Conservation (phyloP, 2,113 vertebrate species). For the Sinocyclocheilus anshuiensis region DNA sequence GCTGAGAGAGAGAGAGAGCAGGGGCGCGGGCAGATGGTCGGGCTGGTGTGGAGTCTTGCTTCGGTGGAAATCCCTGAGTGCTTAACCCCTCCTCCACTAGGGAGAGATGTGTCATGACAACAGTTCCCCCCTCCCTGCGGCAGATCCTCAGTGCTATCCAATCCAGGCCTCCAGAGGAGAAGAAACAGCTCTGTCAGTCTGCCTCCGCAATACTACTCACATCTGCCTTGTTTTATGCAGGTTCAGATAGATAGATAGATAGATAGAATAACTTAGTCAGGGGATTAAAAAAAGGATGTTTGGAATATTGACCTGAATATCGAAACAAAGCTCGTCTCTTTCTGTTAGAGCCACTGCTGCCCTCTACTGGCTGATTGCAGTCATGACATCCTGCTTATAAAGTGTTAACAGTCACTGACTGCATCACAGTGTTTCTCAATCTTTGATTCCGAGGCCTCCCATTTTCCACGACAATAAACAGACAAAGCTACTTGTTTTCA, state of each 20-base stretch:
- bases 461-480: neutral
- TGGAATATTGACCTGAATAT: conserved; percentile 17
- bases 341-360: conserved; percentile 9
- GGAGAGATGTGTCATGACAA: conserved; percentile 55
- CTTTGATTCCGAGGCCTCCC: neutral
- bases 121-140: conserved; percentile 27
- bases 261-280: neutral
- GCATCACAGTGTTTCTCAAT: neutral
- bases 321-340: neutral
- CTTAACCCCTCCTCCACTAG: conserved; percentile 59
- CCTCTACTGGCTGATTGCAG: conserved; percentile 32
- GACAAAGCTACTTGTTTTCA: no score
- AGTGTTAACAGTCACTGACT: neutral
- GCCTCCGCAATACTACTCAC: neutral
- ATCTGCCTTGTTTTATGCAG: neutral
- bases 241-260: neutral
- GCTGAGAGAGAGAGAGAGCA: conserved; percentile 4
- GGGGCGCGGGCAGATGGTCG: conserved; percentile 53
- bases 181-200: conserved; percentile 23
- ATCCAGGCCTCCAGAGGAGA: conserved; percentile 17
- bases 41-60: conserved; percentile 55
- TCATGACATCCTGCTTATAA: neutral
- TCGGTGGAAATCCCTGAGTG: conserved; percentile 56
- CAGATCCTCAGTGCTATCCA: conserved; percentile 37
- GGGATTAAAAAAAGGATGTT: neutral